Evolutionary conservation across 2,797 vertebrate genomes (phyloP), one percentile per base, ranked within the genome.

Genomic region (Sarcoramphus papa): DNA sequence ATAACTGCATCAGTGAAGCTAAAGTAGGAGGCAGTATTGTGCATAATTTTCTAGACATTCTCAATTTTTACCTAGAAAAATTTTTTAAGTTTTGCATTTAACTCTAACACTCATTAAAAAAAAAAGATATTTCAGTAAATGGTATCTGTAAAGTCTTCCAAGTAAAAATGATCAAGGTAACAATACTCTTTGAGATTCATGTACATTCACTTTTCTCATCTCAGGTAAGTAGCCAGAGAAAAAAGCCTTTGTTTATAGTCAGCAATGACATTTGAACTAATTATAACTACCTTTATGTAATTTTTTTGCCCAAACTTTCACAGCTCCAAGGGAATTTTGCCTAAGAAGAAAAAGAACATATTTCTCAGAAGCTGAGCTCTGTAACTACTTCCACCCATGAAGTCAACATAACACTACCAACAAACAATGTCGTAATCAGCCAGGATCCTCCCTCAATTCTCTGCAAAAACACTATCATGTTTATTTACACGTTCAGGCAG

Each of bases 401-500:
- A 31, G 77, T 72, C 47, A 76, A 20, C 35, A 15, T 1, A 70
- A 3, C 41, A 27, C 23, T 62, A 57, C 20, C 40, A 86, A 69
- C 28, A 85, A 88, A 77, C 50, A 89, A 8, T 22, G 41, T 40
- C 0, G 0, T 73, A 54, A 70, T 60, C 41, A 62, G 35, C 30
- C 35, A 54, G 69, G 35, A 68, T 51, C 50, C 27, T 83, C 25
- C 22, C 48, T 50, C 40, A 57, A 1, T 62, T 90, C 72, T 68
- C 62, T 78, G 30, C 4, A 40, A 94, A 87, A 94, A 60, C 67
- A 85, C n/a, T n/a, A 9, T 31, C 41, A 27, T 81, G 69, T 95
- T 93, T 90, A 67, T 91, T 95, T 94, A 75, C 28, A 5, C 45
- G 73, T 65, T 85, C 76, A 74, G 89, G 41, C 14, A 3, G 9